These are phyloP conservation scores for Pionites leucogaster DNA, from an alignment of 2,113 vertebrate species.

Conservation along the genomic window DNA sequence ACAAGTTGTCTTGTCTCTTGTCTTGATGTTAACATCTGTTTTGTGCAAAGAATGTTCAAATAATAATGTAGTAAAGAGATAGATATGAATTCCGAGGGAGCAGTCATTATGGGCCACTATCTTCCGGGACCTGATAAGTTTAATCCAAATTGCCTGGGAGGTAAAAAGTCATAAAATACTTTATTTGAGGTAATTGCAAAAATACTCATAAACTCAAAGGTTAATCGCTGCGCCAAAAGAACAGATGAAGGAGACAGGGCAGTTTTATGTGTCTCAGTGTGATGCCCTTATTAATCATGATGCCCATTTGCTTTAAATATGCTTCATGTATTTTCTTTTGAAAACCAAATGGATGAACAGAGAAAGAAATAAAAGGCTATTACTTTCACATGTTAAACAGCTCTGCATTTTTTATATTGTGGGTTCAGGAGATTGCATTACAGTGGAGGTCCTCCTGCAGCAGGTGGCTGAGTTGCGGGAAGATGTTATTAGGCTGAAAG, in stretches of 20 bases:
- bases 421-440: not conserved
- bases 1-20: slow-evolving; percentile 68
- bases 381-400: not conserved
- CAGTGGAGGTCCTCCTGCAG: not conserved
- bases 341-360: slow-evolving; percentile 56
- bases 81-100: slow-evolving; percentile 68
- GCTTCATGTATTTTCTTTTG: slow-evolving; percentile 54
- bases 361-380: slow-evolving; percentile 33
- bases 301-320: slow-evolving; percentile 60
- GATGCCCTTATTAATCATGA: slow-evolving; percentile 76
- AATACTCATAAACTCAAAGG: slow-evolving; percentile 84
- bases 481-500: too few relatives aligned
- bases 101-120: slow-evolving; percentile 68
- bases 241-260: slow-evolving; percentile 76
- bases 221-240: slow-evolving; percentile 79
- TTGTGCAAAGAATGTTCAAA: slow-evolving; percentile 55
- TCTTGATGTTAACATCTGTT: slow-evolving; percentile 75
- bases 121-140: slow-evolving; percentile 70
- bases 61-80: slow-evolving; percentile 53
- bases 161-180: slow-evolving; percentile 80
- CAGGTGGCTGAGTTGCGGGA: too few relatives aligned
- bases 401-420: not conserved
- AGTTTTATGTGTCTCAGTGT: slow-evolving; percentile 72
- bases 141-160: slow-evolving; percentile 81
- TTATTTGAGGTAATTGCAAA: slow-evolving; percentile 79